Base-by-base conservation (phyloP, 2,113 vertebrate genomes). In the Gallinago undulata region DNA sequence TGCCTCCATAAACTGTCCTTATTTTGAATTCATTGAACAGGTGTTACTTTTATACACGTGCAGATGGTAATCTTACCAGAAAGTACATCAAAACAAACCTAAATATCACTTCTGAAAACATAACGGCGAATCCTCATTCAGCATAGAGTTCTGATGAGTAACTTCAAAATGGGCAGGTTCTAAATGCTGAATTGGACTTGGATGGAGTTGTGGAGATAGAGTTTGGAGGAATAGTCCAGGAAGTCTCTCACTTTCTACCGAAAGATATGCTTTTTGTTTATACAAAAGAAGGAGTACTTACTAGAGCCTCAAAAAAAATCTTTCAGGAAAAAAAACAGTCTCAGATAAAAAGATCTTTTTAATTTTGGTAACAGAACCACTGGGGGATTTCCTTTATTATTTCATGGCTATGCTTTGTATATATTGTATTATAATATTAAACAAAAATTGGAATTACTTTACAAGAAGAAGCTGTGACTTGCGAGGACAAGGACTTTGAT, bases 21-120 rank as follows among this genome's bases (percentile, higher is more conserved):
- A 83, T 68, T 80, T 62, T 63, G 43, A 90, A 89, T 91, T 92
- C 35, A 59, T 11, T 72, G 60, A 94, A 47, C 88, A 95, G 91
- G 78, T 97, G 91, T 89, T 90, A 41, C 21, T 80, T 93, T 91
- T 86, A 92, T 56, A 85, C 18, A 74, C 27, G 70, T 95, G 85
- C 94, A 96, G 95, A 94, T 92, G 92, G 89, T 39, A 68, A 94
- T 43, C 45, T 43, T 77, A 67, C 63, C 59, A 94, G 83, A 94
- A 90, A 47, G 64, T 74, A 85, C 60, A 90, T 75, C 72, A 70
- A 81, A 94, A 41, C 47, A 84, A 86, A 95, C 37, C 51, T 77
- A 64, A 96, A 76, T 14, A 88, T 69, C 13, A 28, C 39, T 94
- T 87, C 37, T 77, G 82, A 83, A 27, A 94, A 55, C 39, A 45